Evolutionary conservation across 30 jellyfish, hydroid and myxozoan genomes (phyloP).

Genomic region (Aurelia aurita): DNA sequence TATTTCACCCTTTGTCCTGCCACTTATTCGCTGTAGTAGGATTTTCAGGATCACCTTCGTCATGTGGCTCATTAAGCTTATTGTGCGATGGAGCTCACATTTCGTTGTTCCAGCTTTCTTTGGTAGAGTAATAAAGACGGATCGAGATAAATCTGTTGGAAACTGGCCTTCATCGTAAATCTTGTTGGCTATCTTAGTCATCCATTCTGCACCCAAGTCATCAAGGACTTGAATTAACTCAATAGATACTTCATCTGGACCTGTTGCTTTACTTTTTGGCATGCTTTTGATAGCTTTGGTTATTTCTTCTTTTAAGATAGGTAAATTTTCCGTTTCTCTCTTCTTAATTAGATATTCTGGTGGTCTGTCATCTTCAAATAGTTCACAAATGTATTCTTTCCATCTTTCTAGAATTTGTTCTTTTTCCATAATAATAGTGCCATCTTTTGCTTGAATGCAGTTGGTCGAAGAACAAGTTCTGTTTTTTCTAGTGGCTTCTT

Average conservation of each 20-base stretch:
- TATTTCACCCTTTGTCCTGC: slow-evolving; percentile 56
- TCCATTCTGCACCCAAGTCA: slow-evolving; percentile 34
- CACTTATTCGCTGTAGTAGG: slow-evolving; percentile 65
- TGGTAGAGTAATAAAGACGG: slow-evolving; percentile 49
- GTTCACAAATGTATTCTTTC: slow-evolving; percentile 58
- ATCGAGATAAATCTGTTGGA: slow-evolving; percentile 48
- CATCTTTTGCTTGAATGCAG: slow-evolving; percentile 50
- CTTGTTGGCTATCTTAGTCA: slow-evolving; percentile 57
- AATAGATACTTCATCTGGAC: slow-evolving; percentile 55
- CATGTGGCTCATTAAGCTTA: too few species aligned
- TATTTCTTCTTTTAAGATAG: slow-evolving; percentile 36
- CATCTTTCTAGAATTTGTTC: slow-evolving; percentile 42
- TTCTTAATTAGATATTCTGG: slow-evolving; percentile 34
- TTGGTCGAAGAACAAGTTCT: slow-evolving; percentile 51
- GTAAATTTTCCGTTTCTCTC: too few species aligned
- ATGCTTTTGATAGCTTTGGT: slow-evolving; percentile 51
- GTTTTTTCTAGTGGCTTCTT: slow-evolving; percentile 50
- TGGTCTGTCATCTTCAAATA: slow-evolving; percentile 48
- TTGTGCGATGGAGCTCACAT: slow-evolving; percentile 55
- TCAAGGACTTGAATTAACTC: slow-evolving; percentile 32
- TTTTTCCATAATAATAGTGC: slow-evolving; percentile 37
- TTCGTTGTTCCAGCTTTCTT: slow-evolving; percentile 55
- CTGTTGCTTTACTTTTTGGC: slow-evolving; percentile 55
- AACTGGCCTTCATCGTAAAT: slow-evolving; percentile 52
- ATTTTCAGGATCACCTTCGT: slow-evolving; percentile 48